Percentiles rank a stretch among this genome's conserved stretches.
phyloP scores from a whole-genome alignment of 2,888 invertebrate genomes.

The Metellina segmentata region DNA sequence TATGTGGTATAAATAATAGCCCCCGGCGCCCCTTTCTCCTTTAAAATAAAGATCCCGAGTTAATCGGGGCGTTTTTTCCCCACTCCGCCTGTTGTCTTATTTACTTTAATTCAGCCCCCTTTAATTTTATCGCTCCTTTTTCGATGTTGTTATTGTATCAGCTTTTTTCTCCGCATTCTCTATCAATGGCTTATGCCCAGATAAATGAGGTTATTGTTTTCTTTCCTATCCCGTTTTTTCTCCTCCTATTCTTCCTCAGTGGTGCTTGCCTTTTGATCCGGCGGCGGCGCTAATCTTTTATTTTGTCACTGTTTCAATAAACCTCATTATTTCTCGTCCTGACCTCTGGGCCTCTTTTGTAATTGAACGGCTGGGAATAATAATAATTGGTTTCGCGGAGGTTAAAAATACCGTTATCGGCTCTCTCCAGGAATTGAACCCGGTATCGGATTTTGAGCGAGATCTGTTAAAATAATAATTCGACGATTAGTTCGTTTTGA shows the following conservation, averaged over 20 bases:
- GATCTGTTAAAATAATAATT: background rate
- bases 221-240: conserved; percentile 28
- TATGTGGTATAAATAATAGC: conserved; percentile 58
- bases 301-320: conserved; percentile 66
- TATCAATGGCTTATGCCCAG: conserved; percentile 23
- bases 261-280: background rate
- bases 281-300: conserved; percentile 47
- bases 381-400: conserved; percentile 8
- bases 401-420: conserved; percentile 58
- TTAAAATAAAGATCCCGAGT: conserved; percentile 43
- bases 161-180: background rate
- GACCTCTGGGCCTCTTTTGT: conserved; percentile 56
- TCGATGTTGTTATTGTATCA: background rate
- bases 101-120: background rate
- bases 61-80: conserved; percentile 33
- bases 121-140: conserved; percentile 23
- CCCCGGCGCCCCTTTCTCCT: conserved; percentile 13
- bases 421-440: conserved; percentile 6
- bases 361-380: conserved; percentile 40
- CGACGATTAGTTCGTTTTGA: background rate
- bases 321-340: conserved; percentile 57
- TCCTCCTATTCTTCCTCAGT: conserved; percentile 20
- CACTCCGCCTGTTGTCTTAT: background rate
- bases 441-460: conserved; percentile 12
- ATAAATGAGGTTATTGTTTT: conserved; percentile 65